Evolutionary conservation across 1,140 invertebrate species (phyloP).

Genomic region (Papilio dardanus): DNA sequence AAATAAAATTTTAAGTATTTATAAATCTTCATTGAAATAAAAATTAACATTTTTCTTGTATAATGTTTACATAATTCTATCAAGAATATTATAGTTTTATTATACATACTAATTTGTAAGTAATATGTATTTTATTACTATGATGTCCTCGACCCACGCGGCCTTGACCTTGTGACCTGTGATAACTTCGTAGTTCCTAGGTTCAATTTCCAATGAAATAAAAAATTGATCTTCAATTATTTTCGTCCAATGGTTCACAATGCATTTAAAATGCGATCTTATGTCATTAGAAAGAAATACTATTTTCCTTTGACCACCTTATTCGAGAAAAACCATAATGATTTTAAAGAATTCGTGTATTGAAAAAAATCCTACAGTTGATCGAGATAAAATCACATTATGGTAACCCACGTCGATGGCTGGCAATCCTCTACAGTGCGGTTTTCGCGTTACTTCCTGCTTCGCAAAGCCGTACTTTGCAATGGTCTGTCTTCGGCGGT

Average conservation of each 20-base stretch:
- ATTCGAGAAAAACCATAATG: background rate
- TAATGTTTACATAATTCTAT: conserved; percentile 16
- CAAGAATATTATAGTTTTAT: conserved; percentile 9
- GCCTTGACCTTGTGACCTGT: conserved; percentile 11
- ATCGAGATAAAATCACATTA: background rate
- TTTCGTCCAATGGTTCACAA: background rate
- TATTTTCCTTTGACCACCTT: background rate
- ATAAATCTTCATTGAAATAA: background rate
- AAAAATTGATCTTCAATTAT: background rate
- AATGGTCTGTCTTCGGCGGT: too few species aligned
- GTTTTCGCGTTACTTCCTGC: too few species aligned
- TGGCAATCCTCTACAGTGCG: too few species aligned
- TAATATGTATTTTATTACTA: background rate
- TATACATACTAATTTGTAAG: background rate
- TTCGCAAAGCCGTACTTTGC: too few species aligned
- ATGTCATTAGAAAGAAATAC: background rate
- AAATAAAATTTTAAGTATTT: background rate
- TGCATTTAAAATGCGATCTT: background rate
- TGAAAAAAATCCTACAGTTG: too few species aligned
- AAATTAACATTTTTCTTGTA: conserved; percentile 8
- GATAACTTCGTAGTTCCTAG: background rate
- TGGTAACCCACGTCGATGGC: too few species aligned
- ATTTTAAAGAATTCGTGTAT: background rate
- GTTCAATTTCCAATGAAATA: background rate
- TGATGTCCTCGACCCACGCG: background rate